phyloP scores from a whole-genome alignment of 2,113 vertebrate genomes.

The Bungarus multicinctus region DNA sequence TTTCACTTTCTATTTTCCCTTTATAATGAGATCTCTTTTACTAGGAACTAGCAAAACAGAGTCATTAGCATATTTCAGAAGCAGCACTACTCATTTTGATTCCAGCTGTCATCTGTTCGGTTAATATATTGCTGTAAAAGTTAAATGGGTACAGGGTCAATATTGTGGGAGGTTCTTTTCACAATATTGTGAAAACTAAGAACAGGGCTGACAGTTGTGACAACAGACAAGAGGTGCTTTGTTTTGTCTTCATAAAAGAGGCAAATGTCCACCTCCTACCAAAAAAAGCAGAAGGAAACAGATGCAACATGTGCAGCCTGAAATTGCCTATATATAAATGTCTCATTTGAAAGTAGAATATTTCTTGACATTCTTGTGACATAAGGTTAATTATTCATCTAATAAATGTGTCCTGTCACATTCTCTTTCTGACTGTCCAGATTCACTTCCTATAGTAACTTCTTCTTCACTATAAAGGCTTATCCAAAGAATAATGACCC shows the following conservation, averaged over 20 bases:
- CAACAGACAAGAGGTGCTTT: background rate
- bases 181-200: background rate
- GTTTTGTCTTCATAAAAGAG: background rate
- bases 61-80: background rate
- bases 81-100: background rate
- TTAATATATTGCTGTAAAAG: background rate
- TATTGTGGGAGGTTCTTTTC: background rate
- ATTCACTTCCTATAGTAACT: background rate
- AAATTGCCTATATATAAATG: background rate
- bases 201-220: background rate
- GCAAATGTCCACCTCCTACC: background rate
- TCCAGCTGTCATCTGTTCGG: background rate
- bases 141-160: background rate
- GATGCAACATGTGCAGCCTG: background rate
- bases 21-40: background rate
- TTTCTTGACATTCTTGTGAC: background rate
- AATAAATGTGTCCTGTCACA: background rate
- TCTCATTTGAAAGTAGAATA: background rate
- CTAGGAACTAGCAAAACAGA: background rate
- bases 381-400: background rate
- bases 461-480: background rate
- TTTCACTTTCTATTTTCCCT: background rate
- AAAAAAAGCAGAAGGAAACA: background rate
- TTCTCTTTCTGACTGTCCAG: background rate
- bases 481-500: background rate